Conservation (phyloP, 2,888 invertebrate species). For the Crossocerus cetratus region DNA sequence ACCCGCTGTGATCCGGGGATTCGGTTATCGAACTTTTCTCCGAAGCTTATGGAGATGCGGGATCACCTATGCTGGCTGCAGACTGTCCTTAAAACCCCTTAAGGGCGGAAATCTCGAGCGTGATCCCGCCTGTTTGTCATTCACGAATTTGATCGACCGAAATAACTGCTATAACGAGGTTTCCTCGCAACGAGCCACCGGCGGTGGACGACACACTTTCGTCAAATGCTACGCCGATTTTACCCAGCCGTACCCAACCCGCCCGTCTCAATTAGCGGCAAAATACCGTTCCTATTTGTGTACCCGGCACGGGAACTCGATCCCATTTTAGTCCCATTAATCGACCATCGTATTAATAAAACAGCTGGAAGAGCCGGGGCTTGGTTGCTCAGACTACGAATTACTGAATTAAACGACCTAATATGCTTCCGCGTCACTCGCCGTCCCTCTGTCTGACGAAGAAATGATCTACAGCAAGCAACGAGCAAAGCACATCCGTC, state of each 20-base stretch:
- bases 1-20: constrained; percentile 34
- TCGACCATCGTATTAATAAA: constrained; percentile 26
- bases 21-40: constrained; percentile 32
- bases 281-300: neutral
- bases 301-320: constrained; percentile 15
- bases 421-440: no score
- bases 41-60: constrained; percentile 13
- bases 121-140: constrained; percentile 10
- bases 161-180: constrained; percentile 22
- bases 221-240: neutral
- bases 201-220: no score
- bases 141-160: constrained; percentile 3
- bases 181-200: neutral
- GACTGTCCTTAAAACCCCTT: constrained; percentile 10
- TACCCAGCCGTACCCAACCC: neutral
- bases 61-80: constrained; percentile 7
- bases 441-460: no score
- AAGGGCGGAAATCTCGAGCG: constrained; percentile 10
- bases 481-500: no score
- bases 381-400: neutral
- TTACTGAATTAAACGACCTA: neutral
- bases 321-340: constrained; percentile 32
- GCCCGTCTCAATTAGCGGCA: neutral
- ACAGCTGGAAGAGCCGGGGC: constrained; percentile 4
- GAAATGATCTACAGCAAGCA: no score